These are phyloP conservation scores for Ommatoiulus sabulosus DNA, from an alignment of 2,888 invertebrate genomes.

Conservation along the genomic window DNA sequence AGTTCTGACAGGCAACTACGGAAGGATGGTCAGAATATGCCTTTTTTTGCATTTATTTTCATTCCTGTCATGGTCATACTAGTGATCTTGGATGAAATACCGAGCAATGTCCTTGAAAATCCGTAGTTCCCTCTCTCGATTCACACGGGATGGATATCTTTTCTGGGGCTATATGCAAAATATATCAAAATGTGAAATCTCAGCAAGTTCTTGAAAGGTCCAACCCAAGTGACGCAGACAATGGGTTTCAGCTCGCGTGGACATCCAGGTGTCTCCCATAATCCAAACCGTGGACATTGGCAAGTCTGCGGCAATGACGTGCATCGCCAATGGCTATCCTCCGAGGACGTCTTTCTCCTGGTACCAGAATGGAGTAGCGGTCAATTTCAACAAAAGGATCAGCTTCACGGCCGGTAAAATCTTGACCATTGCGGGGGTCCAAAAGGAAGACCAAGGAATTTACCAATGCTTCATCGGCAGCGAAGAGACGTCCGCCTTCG, in stretches of 20 bases:
- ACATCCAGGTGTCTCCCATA: constrained; percentile 52
- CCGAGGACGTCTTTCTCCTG: constrained; percentile 55
- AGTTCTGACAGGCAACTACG: too few relatives aligned
- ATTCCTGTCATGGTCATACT: too few relatives aligned
- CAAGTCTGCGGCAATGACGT: constrained; percentile 52
- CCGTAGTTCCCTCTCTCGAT: too few relatives aligned
- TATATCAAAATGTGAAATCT: neutral
- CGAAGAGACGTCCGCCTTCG: constrained; percentile 49
- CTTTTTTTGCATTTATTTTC: too few relatives aligned
- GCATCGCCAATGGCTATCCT: constrained; percentile 56
- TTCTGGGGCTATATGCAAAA: neutral
- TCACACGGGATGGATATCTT: constrained; percentile 4
- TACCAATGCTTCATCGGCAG: constrained; percentile 55
- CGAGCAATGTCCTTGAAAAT: too few relatives aligned
- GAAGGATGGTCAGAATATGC: too few relatives aligned
- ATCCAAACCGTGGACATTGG: constrained; percentile 55
- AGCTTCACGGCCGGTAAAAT: constrained; percentile 57
- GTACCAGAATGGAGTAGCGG: constrained; percentile 50
- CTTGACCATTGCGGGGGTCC: constrained; percentile 51
- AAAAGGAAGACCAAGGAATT: constrained; percentile 56
- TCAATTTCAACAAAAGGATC: constrained; percentile 44
- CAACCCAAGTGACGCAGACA: neutral
- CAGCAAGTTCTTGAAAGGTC: neutral
- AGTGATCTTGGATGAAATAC: too few relatives aligned
- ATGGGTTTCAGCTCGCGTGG: constrained; percentile 20